A percentile compares a stretch with the other conserved stretches of the same genome.
Evolutionary conservation across 2,888 invertebrate genomes (phyloP).

Genomic region (Cryptus viduatorius): DNA sequence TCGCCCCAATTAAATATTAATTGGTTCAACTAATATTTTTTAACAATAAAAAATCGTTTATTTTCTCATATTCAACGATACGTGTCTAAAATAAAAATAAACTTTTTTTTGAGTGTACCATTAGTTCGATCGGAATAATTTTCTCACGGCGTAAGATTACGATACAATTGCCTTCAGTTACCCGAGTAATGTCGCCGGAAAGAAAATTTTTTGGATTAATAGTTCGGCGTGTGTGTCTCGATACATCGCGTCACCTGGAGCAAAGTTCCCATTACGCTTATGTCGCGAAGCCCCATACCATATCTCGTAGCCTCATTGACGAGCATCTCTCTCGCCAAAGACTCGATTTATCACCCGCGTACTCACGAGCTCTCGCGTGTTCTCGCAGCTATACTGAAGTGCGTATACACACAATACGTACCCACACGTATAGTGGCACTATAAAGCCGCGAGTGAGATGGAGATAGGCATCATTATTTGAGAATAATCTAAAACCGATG

Average conservation of each 20-base stretch:
- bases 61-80: too few relatives aligned
- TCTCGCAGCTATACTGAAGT: not conserved
- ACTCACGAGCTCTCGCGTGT: conserved; percentile 29
- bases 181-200: not conserved
- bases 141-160: not conserved
- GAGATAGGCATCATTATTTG: conserved; percentile 83
- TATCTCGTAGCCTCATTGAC: conserved; percentile 48
- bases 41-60: too few relatives aligned
- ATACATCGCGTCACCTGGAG: conserved; percentile 40
- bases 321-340: conserved; percentile 30
- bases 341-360: conserved; percentile 64
- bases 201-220: conserved; percentile 15
- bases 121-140: too few relatives aligned
- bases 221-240: conserved; percentile 9
- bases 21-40: too few relatives aligned
- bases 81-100: too few relatives aligned
- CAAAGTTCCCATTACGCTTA: conserved; percentile 15
- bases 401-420: conserved; percentile 1
- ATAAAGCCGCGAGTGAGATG: conserved; percentile 19
- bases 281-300: conserved; percentile 42
- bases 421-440: too few relatives aligned
- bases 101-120: too few relatives aligned
- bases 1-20: too few relatives aligned
- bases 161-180: conserved; percentile 2
- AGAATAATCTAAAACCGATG: conserved; percentile 85